phyloP scores from a whole-genome alignment of 2,797 vertebrate species.

The Scyliorhinus canicula region DNA sequence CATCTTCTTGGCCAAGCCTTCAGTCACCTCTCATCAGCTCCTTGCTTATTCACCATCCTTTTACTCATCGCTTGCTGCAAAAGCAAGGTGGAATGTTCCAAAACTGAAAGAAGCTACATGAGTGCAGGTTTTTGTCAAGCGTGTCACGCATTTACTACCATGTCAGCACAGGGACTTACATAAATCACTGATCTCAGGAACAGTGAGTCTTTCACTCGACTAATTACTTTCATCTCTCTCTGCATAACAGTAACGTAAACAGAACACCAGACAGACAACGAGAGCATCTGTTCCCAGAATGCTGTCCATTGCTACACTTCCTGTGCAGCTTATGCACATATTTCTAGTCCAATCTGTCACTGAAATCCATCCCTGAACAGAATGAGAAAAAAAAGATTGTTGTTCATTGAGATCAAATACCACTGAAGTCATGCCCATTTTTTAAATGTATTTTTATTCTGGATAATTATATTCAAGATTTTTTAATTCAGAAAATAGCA shows the following conservation, averaged over 20 bases:
- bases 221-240: conserved; percentile 49
- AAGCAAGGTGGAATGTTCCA: background rate
- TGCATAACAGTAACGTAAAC: conserved; percentile 43
- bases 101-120: background rate
- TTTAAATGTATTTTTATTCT: too few relatives aligned
- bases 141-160: background rate
- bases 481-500: background rate
- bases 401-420: background rate
- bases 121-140: background rate
- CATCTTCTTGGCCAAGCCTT: background rate
- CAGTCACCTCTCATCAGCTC: background rate
- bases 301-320: conserved; percentile 44
- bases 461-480: background rate
- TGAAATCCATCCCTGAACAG: background rate
- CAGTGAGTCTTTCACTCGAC: conserved; percentile 46
- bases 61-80: background rate
- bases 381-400: background rate
- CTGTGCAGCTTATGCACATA: conserved; percentile 47
- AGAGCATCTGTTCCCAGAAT: conserved; percentile 50
- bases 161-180: background rate
- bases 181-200: background rate
- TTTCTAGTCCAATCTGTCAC: conserved; percentile 49
- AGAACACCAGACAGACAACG: conserved; percentile 45
- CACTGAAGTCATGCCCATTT: background rate
- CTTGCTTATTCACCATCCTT: background rate